Percentiles rank a stretch among this genome's conserved stretches.
Conservation (phyloP, 1,140 invertebrate species). For the Nasonia giraulti region DNA sequence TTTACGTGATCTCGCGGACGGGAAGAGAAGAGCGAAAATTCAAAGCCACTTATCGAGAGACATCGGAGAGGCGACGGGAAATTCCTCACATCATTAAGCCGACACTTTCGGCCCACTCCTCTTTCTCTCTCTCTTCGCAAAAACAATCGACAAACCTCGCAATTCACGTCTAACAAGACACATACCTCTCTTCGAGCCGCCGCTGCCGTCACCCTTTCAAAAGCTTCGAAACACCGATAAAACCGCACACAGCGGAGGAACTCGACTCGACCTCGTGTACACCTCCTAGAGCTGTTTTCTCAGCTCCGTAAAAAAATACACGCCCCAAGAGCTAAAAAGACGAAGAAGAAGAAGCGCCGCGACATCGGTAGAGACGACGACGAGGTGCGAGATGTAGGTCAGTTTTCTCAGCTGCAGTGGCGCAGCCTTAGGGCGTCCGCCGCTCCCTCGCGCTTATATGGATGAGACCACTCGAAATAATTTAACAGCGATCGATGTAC, state of each 20-base stretch:
- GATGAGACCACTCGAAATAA: slow-evolving; percentile 71
- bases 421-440: slow-evolving; percentile 14
- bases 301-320: slow-evolving; percentile 17
- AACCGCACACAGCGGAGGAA: background rate
- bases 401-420: slow-evolving; percentile 65
- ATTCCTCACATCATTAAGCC: background rate
- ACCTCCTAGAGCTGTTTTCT: slow-evolving; percentile 2
- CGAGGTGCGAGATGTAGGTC: slow-evolving; percentile 67
- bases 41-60: background rate
- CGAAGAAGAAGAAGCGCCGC: slow-evolving; percentile 22
- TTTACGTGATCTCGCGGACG: too few relatives aligned
- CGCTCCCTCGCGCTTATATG: slow-evolving; percentile 57
- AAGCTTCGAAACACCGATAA: background rate
- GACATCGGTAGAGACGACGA: slow-evolving; percentile 6
- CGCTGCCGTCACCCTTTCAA: background rate
- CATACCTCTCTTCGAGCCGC: background rate
- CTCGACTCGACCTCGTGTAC: background rate
- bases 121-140: background rate
- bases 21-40: background rate
- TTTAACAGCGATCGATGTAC: slow-evolving; percentile 71
- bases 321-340: slow-evolving; percentile 9
- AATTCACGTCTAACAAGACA: background rate
- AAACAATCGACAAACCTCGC: background rate
- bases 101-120: background rate
- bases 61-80: background rate